Conservation (phyloP, 2,888 invertebrate species). For the Mallateleia sp. region DNA sequence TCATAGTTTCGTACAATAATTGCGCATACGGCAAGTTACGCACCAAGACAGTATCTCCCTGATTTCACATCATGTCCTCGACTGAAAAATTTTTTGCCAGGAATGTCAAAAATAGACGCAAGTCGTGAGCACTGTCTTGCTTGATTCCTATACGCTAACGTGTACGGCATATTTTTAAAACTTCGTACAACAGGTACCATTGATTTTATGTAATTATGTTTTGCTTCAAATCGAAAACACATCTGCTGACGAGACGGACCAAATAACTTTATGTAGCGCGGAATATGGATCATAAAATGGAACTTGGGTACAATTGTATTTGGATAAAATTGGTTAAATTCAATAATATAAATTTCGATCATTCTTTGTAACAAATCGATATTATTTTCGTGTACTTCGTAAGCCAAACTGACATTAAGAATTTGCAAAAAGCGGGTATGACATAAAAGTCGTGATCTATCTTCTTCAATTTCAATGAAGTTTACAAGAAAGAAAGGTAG, state of each 20-base stretch:
- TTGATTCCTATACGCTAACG: constrained; percentile 68
- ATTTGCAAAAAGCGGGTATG: constrained; percentile 44
- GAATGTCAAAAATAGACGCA: constrained; percentile 5
- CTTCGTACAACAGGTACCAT: constrained; percentile 72
- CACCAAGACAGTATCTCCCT: constrained; percentile 46
- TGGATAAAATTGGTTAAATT: constrained; percentile 63
- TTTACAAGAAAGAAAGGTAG: constrained; percentile 39
- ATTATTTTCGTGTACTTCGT: constrained; percentile 33
- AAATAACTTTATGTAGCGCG: constrained; percentile 73
- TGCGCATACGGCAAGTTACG: constrained; percentile 21
- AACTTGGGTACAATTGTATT: constrained; percentile 66
- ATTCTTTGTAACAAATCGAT: constrained; percentile 43
- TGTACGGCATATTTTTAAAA: constrained; percentile 70
- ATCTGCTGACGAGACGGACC: constrained; percentile 75
- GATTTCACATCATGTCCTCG: constrained; percentile 51
- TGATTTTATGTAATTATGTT: constrained; percentile 72
- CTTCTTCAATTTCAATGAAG: constrained; percentile 33
- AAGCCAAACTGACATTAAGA: constrained; percentile 40
- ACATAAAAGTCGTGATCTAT: constrained; percentile 31
- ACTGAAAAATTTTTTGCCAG: constrained; percentile 57
- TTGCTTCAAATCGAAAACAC: constrained; percentile 75
- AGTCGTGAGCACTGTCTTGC: constrained; percentile 58
- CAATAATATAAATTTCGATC: constrained; percentile 41
- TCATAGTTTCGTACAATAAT: constrained; percentile 8
- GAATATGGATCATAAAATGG: constrained; percentile 76